phyloP scores from a whole-genome alignment of 2,797 vertebrate species.

The Dermochelys coriacea region DNA sequence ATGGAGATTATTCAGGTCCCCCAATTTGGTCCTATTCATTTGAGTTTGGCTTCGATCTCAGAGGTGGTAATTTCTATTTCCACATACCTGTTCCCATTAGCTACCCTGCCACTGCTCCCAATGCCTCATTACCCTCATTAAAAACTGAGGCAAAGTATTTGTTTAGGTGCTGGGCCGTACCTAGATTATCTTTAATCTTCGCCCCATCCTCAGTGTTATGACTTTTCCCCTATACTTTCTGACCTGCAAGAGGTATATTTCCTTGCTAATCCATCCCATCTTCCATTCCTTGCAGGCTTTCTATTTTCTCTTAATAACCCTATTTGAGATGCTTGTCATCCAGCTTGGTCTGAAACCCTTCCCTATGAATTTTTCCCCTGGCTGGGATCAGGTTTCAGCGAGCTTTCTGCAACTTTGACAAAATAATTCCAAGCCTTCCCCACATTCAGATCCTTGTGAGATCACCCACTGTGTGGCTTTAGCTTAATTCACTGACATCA shows the following conservation, averaged over 20 bases:
- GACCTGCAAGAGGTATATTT: not conserved
- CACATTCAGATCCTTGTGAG: not conserved
- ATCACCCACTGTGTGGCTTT: not conserved
- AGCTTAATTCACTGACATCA: not conserved
- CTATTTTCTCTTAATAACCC: not conserved
- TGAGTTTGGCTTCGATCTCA: no score
- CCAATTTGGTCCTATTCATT: no score
- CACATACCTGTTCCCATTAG: no score
- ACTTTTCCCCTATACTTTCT: not conserved
- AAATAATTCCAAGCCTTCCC: not conserved
- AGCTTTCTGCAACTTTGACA: not conserved
- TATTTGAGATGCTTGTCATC: not conserved
- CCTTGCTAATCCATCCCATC: not conserved
- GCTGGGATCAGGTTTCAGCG: not conserved
- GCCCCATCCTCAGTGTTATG: no score
- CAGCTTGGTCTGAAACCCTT: not conserved
- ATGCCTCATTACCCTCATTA: no score
- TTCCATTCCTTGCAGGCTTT: not conserved
- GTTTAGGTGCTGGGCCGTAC: no score
- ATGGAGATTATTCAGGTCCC: no score
- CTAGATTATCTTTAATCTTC: no score
- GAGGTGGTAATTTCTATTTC: no score
- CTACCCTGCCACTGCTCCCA: no score
- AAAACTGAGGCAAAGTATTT: no score
- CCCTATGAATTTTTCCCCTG: not conserved